Percentiles rank a stretch among this genome's conserved stretches.
Conservation (phyloP, 1,140 invertebrate genomes). For the Pseudomyrmex concolor region DNA sequence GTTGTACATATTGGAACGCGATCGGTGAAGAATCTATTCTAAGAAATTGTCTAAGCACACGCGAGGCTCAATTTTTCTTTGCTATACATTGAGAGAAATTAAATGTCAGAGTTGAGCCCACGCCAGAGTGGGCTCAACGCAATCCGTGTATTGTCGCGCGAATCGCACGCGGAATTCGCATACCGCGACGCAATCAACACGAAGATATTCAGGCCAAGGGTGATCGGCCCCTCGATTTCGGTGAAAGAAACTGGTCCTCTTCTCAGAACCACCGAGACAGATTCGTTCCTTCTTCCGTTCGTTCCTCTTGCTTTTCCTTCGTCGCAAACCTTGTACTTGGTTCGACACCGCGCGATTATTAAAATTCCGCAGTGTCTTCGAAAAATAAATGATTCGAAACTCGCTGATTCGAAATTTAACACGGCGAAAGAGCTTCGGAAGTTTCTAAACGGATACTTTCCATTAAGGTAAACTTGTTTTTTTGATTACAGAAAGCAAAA, state of each 20-base stretch:
- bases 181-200: slow-evolving; percentile 33
- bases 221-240: slow-evolving; percentile 72
- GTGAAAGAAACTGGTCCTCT: slow-evolving; percentile 71
- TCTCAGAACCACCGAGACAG: slow-evolving; percentile 77
- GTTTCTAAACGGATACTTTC: too few relatives aligned
- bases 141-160: background rate
- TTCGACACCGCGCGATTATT: slow-evolving; percentile 60
- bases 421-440: too few relatives aligned
- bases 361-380: background rate
- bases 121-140: too few relatives aligned
- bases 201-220: slow-evolving; percentile 69
- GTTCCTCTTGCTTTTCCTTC: slow-evolving; percentile 29
- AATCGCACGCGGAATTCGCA: slow-evolving; percentile 32
- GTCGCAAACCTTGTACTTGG: slow-evolving; percentile 49
- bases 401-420: background rate
- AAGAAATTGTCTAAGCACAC: too few relatives aligned
- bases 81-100: too few relatives aligned
- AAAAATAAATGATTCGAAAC: background rate
- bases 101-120: too few relatives aligned
- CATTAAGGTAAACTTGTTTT: background rate
- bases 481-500: background rate
- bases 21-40: too few relatives aligned
- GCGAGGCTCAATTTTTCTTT: too few relatives aligned
- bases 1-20: too few relatives aligned
- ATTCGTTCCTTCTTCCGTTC: slow-evolving; percentile 69